Base-by-base conservation (phyloP, 2,797 vertebrate species). In the Clarias fuscus region DNA sequence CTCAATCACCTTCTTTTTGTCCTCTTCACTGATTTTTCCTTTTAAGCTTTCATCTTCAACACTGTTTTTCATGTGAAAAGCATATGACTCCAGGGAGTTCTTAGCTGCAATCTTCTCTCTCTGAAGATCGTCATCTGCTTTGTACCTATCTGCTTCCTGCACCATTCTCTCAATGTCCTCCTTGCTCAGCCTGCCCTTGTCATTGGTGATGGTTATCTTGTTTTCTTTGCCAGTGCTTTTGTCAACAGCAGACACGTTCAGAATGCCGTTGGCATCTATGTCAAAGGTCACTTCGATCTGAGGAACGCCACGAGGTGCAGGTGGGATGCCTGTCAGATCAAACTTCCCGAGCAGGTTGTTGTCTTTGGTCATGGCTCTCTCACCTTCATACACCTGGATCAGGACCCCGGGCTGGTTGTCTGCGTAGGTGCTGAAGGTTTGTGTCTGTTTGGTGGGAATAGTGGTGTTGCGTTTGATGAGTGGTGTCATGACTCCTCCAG, bases 11-110 rank as follows among this genome's bases (percentile, higher is more conserved):
- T 72, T 88, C 85, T 91, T 91, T 67, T 89, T 89, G 85, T 91
- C 90, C 15, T 91, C 90, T 61, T 87, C 88, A 22, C 87, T 87
- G 85, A 91, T 88, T 64, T 91, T 90, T 11, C 8, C 86, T 68
- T 88, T 89, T 62, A 90, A 40, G 58, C 83, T 90, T 64, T 91
- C 90, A 58, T 91, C 88, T 58, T 91, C 90, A 18, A 90, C 88
- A 22, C 86, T 89, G 84, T 56, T 90, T 70, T 91, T 91, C 90
- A 91, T 90, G 85, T 91, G 89, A 59, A 89, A 91, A 33, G 87
- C 86, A 6, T 88, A 89, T 20, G 90, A 89, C 89, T 91, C 90
- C 86, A 91, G 83, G 6, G 86, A 67, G 78, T 91, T 91, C 86
- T 91, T 91, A 61, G 89, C 90, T 64, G 81, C 20, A 7, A 91